Evolutionary conservation across 2,888 invertebrate species (phyloP), one percentile per base, ranked within the genome.

Genomic region (Drosophila tanythrix): DNA sequence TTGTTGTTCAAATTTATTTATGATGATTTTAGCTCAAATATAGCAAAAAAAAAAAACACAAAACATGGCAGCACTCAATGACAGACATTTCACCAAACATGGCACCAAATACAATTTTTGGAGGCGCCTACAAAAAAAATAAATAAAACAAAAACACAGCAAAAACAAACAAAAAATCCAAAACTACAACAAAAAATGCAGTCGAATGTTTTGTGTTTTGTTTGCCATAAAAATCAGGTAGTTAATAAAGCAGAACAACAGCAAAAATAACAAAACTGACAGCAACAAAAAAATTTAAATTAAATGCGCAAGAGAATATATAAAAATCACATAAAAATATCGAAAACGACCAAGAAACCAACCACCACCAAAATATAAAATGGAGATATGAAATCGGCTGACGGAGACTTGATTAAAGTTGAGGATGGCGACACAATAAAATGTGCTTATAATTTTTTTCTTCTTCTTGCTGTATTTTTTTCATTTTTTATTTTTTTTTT

Each of bases 281-380:
- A 53, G n/a, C 60, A 46, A 31, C 43, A 58, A 65, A 61, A 58
- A 74, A 74, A 76, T 72, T 69, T 65, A 76, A 89, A 81, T 83
- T 52, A 79, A 87, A 87, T 81, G 74, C 82, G 79, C 76, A 83
- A 89, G 76, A 81, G 73, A 81, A 74, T 89, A 83, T 53, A 78
- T 74, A 84, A 76, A 76, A 79, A 59, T 48, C 78, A 67, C 50
- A 72, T 80, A 68, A 80, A 75, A 83, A 68, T 50, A 64, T 61
- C 33, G 52, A 60, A 61, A 60, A 59, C 52, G 18, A 56, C 35
- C 27, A 40, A 50, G 27, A 62, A 56, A 59, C 50, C 31, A 43
- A 56, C 25, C 33, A 29, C 13, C 27, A 55, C 21, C 36, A 55
- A 11, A 43, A 51, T 65, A 40, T 43, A 29, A 64, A 60, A 53